Base-by-base conservation (phyloP, 2,888 invertebrate genomes). In the Eudemis profundana region DNA sequence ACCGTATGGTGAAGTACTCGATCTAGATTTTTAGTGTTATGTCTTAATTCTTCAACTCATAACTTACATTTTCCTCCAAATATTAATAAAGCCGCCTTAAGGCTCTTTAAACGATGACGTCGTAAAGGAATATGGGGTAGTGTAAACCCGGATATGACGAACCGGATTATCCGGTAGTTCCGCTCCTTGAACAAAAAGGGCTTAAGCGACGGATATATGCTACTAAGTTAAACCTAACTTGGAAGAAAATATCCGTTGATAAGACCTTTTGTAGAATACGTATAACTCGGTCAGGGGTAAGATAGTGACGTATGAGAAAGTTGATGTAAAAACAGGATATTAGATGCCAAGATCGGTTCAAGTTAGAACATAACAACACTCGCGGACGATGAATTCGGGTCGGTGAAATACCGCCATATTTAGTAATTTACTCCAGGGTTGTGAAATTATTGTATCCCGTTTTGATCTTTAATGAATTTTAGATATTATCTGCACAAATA, bases 81-180 rank as follows among this genome's bases (percentile, higher is more conserved):
- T 27, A 42, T 53, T 40, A 53, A 54, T 54, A 54, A 54, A 27
- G 40, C 5, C 14, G 5, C 23, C 27, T 23, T 8, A 53, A 23
- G 15, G 8, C 21, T 21, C 8, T 12, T 42, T 54, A 54, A 47
- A 23, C 27, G 15, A 27, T 60, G 27, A 60, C 49, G 49, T 50
- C 60, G 10, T 50, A 49, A 49, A 59, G 17, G 29, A 40, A 40
- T 50, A 50, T 33, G 21, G 61, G 42, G 53, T 46, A 54, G 62
- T 38, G 42, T 14, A 73, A 76, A 78, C 76, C 75, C 72, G 70
- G 89, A 89, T 88, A 88, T 89, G 87, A 79, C 79, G 79, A 83
- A 76, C 78, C 76, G 75, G 78, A 80, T 83, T 82, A 87, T 82
- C 83, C 83, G 83, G 79, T 75, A 78, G 83, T 85, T 42, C 27